Base-by-base conservation (phyloP, 2,113 vertebrate species). In the Carettochelys insculpta region DNA sequence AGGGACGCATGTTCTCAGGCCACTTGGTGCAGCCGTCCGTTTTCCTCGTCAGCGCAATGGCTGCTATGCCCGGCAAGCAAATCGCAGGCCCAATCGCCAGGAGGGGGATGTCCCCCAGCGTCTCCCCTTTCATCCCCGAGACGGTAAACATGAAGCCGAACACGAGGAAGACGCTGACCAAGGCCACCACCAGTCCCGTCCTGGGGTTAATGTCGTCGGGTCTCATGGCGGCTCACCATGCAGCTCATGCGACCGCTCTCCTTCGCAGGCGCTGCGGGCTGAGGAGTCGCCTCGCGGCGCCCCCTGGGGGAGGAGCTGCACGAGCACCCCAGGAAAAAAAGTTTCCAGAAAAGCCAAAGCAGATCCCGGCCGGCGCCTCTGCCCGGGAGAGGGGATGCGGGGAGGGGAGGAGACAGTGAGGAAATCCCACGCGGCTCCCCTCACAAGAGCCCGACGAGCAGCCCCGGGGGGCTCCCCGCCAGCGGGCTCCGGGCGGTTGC, bases 121-220 rank as follows among this genome's bases (percentile, higher is more conserved):
- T 98, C 95, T 98, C 98, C 51, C 98, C 98, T 90, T 98, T 98
- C 92, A 98, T 98, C 83, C 98, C 98, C 0, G 98, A 98, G 61
- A 98, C 98, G 0, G 98, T 98, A 96, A 98, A 98, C 98, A 98
- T 98, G 94, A 98, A 98, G 53, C 98, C 98, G 3, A 98, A 98
- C 68, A 98, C 98, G 78, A 98, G 95, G 95, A 98, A 98, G 90
- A 98, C 98, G 54, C 98, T 98, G 93, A 98, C 98, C 92, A 98
- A 92, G 85, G 98, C 98, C 95, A 98, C 98, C 85, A 98, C 98
- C 83, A 98, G 97, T 75, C 98, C 98, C 6, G 98, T 98, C 80
- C 98, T 97, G 9, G 98, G 98, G 84, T 98, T 98, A 89, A 98
- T 98, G 93, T 98, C 98, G 85, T 98, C 98, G 73, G 98, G 97